Base-by-base conservation (phyloP, 2,113 vertebrate species). In the Corydoras sp. region DNA sequence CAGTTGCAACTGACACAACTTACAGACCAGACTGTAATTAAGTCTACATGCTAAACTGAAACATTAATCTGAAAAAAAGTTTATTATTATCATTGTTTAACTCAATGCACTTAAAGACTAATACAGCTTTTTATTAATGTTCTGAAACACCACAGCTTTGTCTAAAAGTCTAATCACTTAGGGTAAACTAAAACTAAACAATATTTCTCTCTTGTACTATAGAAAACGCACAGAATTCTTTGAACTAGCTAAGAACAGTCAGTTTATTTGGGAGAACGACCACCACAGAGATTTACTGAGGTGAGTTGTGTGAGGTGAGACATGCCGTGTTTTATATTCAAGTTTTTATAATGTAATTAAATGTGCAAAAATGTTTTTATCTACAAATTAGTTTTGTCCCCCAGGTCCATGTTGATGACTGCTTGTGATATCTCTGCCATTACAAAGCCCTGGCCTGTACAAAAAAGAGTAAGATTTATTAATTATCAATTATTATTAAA, bases 361-460 rank as follows among this genome's bases (percentile, higher is more conserved):
- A 24, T 24, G 18, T 24, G 18, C 18, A 24, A 24, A 24, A 1
- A 24, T 24, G 18, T 24, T 1, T 24, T 24, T 24, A 24, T 24
- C 18, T 24, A 24, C 18, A 24, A 24, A 24, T 24, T 24, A 24
- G 18, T 24, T 24, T 24, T 24, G 18, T 9, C 10, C 48, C 72
- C 55, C 83, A 99, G 97, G 86, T 96, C 95, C 2, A 99, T 99
- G 97, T 81, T 99, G 87, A 99, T 99, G 97, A 99, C 97, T 54
- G 95, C 96, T 0, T 99, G 96, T 74, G 97, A 99, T 77, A 91
- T 99, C 63, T 98, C 97, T 32, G 97, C 97, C 29, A 98, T 99
- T 81, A 97, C 95, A n/a, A 99, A 99, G 75, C 97, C 97, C 14
- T 99, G 97, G 97, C 96, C 95, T 3, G 89, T 98, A 70, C 96